Evolutionary conservation across 2,888 invertebrate species (phyloP), one percentile per base, ranked within the genome.

Genomic region (Plebejus melissa): DNA sequence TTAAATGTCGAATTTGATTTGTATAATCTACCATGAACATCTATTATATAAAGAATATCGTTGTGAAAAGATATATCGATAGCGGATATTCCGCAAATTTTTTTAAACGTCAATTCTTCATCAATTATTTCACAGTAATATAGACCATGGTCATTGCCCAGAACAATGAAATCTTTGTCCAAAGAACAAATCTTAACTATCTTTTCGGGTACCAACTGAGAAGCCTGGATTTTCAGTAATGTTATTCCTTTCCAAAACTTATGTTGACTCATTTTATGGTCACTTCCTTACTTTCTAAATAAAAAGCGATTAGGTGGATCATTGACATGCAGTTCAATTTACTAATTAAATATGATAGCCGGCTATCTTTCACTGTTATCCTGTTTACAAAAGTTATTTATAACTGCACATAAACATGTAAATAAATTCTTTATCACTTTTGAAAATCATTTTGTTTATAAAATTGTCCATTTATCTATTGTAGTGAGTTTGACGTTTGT

Each of bases 51-150:
- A 72, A 96, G 87, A 81, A 94, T 87, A 80, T 94, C 90, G 81
- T 94, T 94, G 83, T 94, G 94, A 82, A 94, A 94, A 80, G 95
- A 95, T 85, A 96, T 94, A 89, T 96, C 96, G 80, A 95, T 89
- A 46, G 95, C 95, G 80, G 90, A 90, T 79, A 95, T 90, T 77
- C 94, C 93, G 74, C 90, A 88, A 75, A 94, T 88, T 84, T 89
- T 94, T 78, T 90, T 90, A 80, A 94, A 90, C 79, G 90, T 84
- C 77, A 93, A 84, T 50, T 85, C 85, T 78, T 91, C 88, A 13
- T 90, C 88, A 79, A 87, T 84, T 80, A 88, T 85, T 80, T 86
- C 86, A 80, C 93, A 91, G 79, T 86, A 85, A 82, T 93, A 93
- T n/a, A 93, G 83, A 76, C 88, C 86, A 86, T 93, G 93, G 85